phyloP scores from a whole-genome alignment of 2,113 vertebrate genomes.

The Crotalus helleri region DNA sequence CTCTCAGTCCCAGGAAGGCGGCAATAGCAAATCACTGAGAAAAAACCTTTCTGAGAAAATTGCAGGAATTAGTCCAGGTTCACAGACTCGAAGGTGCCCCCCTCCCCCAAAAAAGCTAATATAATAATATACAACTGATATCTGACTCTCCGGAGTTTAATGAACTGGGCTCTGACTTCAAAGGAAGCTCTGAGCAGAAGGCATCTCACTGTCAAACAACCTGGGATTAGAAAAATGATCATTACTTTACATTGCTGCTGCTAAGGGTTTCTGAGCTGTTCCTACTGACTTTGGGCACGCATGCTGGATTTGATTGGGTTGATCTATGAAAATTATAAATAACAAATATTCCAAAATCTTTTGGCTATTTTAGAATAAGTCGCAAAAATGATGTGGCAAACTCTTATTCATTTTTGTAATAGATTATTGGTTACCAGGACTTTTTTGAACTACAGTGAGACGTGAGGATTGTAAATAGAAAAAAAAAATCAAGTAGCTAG shows the following conservation, averaged over 20 bases:
- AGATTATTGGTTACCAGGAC: not conserved
- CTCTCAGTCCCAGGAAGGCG: not conserved
- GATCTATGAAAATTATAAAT: constrained; percentile 8
- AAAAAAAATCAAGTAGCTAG: not conserved
- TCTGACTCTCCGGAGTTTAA: not conserved
- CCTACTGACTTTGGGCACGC: not conserved
- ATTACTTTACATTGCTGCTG: not conserved
- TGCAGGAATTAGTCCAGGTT: not conserved
- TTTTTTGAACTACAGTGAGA: not conserved
- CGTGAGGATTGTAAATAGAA: not conserved
- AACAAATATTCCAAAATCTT: not conserved
- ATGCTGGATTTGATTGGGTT: not conserved
- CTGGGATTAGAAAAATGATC: not conserved
- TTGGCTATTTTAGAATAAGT: not conserved
- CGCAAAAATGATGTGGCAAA: not conserved
- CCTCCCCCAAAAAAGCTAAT: not conserved
- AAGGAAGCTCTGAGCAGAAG: not conserved
- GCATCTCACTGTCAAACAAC: not conserved
- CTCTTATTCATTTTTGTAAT: not conserved
- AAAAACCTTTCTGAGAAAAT: not conserved
- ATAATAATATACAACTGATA: not conserved
- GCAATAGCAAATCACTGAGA: not conserved
- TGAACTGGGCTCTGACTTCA: not conserved
- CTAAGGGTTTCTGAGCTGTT: not conserved
- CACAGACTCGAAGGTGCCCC: not conserved